A percentile compares a stretch with the other conserved stretches of the same genome.
phyloP scores from a whole-genome alignment of 1,140 invertebrate species.

The Cryptotermes secundus region DNA sequence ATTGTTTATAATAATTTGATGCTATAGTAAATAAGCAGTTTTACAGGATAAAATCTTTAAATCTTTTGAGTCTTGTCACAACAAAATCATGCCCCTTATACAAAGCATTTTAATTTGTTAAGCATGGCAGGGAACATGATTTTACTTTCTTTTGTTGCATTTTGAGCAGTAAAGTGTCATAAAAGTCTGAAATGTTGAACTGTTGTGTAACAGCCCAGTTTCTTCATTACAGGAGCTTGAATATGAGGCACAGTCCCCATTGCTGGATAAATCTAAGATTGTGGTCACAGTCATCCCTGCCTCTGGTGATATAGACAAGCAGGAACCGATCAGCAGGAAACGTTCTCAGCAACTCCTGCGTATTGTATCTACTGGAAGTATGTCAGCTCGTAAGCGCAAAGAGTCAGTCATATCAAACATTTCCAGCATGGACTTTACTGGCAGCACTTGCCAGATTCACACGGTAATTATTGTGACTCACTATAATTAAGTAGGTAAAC shows the following conservation, averaged over 20 bases:
- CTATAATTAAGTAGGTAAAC: too few species aligned
- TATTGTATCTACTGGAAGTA: conserved; percentile 24
- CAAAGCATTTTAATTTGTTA: background rate
- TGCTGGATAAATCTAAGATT: conserved; percentile 21
- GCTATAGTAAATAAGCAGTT: too few species aligned
- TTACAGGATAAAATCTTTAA: too few species aligned
- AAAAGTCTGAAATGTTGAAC: too few species aligned
- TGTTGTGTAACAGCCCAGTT: too few species aligned
- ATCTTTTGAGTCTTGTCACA: too few species aligned
- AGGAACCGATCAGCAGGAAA: background rate
- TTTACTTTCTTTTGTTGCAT: too few species aligned
- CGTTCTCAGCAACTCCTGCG: background rate
- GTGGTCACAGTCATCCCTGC: background rate
- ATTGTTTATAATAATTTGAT: too few species aligned
- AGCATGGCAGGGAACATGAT: too few species aligned
- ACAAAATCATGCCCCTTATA: background rate
- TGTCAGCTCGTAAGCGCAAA: conserved; percentile 44
- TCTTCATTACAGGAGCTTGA: background rate
- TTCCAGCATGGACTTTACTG: conserved; percentile 69
- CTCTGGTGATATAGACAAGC: conserved; percentile 8
- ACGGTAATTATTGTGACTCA: conserved; percentile 47
- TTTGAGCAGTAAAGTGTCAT: too few species aligned
- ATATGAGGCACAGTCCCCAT: conserved; percentile 6
- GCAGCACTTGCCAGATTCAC: conserved; percentile 65
- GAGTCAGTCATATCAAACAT: conserved; percentile 67